These are phyloP conservation scores for Bombus picipes DNA, from an alignment of 1,140 invertebrate genomes.

Conservation along the genomic window DNA sequence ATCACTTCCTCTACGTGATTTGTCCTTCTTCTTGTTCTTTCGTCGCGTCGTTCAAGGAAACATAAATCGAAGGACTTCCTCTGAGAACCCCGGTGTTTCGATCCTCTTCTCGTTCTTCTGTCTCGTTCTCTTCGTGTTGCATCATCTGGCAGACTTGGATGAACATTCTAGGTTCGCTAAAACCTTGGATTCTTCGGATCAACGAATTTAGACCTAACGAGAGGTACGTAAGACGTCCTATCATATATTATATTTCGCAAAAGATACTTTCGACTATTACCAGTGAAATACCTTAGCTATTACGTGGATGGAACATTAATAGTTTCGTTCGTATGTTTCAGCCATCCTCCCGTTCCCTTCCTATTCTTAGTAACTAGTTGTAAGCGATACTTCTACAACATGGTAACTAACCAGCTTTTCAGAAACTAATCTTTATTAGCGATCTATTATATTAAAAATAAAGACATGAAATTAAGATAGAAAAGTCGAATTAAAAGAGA, in stretches of 20 bases:
- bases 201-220: background rate
- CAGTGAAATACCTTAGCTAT: background rate
- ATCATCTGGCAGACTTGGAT: background rate
- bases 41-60: background rate
- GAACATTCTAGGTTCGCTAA: background rate
- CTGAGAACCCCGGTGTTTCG: background rate
- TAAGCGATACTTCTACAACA: background rate
- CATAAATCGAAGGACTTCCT: background rate
- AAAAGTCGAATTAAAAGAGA: background rate
- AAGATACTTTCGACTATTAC: background rate
- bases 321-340: background rate
- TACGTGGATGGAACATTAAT: background rate
- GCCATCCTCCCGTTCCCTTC: slow-evolving; percentile 9
- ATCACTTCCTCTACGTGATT: background rate
- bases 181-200: background rate
- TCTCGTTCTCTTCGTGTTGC: background rate
- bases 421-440: background rate
- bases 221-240: background rate
- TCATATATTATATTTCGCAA: background rate
- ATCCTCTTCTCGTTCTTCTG: background rate
- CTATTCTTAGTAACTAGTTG: background rate
- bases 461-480: background rate
- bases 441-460: too few species aligned
- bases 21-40: background rate
- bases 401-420: background rate